A percentile compares a stretch with the other conserved stretches of the same genome.
Evolutionary conservation across 2,797 vertebrate genomes (phyloP).

Genomic region (Oryzias sinensis): DNA sequence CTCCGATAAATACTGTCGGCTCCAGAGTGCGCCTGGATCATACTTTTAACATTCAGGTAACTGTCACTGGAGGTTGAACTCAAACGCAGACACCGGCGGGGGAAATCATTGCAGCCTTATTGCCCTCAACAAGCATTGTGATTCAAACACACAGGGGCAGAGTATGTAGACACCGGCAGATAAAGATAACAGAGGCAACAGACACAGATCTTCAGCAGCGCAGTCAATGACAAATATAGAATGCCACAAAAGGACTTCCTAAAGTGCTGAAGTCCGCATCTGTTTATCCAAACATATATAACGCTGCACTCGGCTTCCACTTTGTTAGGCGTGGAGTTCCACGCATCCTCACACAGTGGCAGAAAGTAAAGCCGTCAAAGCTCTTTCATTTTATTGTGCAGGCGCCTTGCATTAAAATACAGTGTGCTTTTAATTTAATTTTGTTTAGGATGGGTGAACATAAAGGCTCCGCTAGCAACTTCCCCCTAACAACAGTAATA

Average conservation of each 20-base stretch:
- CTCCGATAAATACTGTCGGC: conserved; percentile 1
- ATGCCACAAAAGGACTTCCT: conserved; percentile 24
- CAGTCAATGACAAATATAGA: conserved; percentile 22
- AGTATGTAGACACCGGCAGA: conserved; percentile 13
- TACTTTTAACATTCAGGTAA: conserved; percentile 7
- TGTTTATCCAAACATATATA: no score
- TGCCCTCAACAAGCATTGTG: conserved; percentile 1
- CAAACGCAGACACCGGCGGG: conserved; percentile 7
- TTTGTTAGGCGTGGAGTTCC: no score
- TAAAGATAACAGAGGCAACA: conserved; percentile 17
- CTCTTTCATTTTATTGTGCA: conserved; percentile 52
- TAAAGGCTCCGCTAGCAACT: conserved; percentile 49
- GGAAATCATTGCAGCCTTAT: conserved; percentile 15
- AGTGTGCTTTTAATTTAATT: conserved; percentile 57
- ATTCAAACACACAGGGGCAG: neutral
- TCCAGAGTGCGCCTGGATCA: neutral
- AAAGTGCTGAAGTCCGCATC: conserved; percentile 3
- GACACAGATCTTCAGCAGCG: conserved; percentile 15
- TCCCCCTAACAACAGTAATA: conserved; percentile 50
- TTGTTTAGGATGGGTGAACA: conserved; percentile 65
- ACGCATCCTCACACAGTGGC: neutral
- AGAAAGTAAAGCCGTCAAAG: conserved; percentile 37
- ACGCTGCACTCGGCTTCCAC: no score
- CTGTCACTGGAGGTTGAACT: conserved; percentile 22
- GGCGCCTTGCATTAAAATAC: conserved; percentile 55